Conservation (phyloP, 2,797 vertebrate species). For the Urosaurus nigricauda region DNA sequence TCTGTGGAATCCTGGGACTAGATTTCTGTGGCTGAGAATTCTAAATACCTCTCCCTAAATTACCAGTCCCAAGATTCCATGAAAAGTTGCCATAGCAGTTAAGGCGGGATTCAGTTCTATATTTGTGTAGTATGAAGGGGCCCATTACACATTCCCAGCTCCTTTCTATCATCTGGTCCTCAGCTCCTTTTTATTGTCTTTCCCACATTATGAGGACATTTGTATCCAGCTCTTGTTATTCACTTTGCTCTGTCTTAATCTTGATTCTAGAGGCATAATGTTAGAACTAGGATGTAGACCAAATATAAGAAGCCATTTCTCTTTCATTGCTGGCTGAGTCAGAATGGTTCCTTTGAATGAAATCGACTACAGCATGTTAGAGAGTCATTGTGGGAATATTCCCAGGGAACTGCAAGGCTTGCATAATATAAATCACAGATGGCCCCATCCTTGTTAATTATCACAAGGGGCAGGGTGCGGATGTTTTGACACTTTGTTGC, state of each 20-base stretch:
- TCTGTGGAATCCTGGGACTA: too few species aligned
- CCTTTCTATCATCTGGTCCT: not conserved
- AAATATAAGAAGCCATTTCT: not conserved
- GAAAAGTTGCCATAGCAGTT: too few species aligned
- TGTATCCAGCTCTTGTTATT: not conserved
- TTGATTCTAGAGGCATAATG: not conserved
- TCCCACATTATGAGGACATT: not conserved
- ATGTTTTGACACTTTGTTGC: slow-evolving; percentile 12
- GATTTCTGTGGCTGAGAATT: too few species aligned
- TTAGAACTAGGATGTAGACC: not conserved
- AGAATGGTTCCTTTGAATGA: not conserved
- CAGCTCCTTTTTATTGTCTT: not conserved
- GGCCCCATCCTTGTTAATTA: slow-evolving; percentile 35
- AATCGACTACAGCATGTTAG: not conserved
- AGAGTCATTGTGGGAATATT: slow-evolving; percentile 22
- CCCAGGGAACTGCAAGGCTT: slow-evolving; percentile 25
- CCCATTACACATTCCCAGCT: not conserved
- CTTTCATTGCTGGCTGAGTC: not conserved
- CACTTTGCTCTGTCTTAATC: not conserved
- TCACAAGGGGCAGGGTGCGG: slow-evolving; percentile 17
- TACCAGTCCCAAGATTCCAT: too few species aligned
- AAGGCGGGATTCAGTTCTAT: too few species aligned
- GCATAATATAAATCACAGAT: slow-evolving; percentile 15
- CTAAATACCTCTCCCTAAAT: too few species aligned
- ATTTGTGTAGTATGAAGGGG: not conserved